Conservation (phyloP, 2,797 vertebrate genomes). For the Micromesistius poutassou region DNA sequence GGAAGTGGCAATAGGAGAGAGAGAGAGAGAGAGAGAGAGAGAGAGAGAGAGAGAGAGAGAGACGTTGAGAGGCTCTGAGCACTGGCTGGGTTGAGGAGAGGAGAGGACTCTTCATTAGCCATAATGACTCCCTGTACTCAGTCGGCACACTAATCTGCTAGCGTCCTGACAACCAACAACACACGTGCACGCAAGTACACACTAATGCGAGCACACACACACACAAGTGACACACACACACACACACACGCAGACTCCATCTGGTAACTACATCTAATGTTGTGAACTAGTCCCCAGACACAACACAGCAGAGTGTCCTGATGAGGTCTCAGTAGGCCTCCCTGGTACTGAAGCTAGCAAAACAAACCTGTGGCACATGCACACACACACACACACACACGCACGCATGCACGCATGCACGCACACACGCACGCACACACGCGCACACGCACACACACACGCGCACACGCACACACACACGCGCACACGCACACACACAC, state of each 20-base stretch:
- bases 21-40: too few relatives aligned
- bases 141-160: background rate
- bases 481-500: constrained; percentile 3
- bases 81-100: background rate
- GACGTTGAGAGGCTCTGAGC: background rate
- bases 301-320: background rate
- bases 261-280: constrained; percentile 14
- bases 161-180: background rate
- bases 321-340: constrained; percentile 7
- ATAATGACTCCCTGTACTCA: background rate
- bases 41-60: too few relatives aligned
- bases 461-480: background rate
- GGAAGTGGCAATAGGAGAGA: background rate
- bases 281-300: background rate
- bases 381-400: background rate
- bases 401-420: background rate
- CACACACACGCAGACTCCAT: constrained; percentile 5
- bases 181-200: background rate
- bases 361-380: background rate
- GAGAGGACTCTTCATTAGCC: background rate
- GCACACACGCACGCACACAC: constrained; percentile 1
- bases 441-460: background rate
- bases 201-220: background rate
- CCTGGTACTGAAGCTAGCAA: constrained; percentile 22
- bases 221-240: constrained; percentile 2